phyloP scores from a whole-genome alignment of 1,140 invertebrate species.

The Aphis craccivora region DNA sequence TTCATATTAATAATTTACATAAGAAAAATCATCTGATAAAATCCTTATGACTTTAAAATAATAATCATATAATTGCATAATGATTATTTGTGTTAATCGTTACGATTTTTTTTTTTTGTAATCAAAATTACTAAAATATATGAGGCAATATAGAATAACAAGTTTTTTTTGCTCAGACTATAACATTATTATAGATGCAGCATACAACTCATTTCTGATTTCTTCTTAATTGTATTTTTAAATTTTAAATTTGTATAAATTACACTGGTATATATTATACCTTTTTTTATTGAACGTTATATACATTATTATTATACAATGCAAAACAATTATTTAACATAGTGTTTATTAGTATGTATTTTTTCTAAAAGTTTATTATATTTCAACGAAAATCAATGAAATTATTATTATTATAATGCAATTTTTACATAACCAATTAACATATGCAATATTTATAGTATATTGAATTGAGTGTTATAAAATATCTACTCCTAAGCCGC shows the following conservation, averaged over 20 bases:
- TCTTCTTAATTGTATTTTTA: not conserved
- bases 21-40: not conserved
- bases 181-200: not conserved
- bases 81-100: not conserved
- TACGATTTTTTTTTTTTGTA: not conserved
- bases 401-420: not conserved
- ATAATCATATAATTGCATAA: constrained; percentile 12
- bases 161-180: not conserved
- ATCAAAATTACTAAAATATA: constrained; percentile 1
- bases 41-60: not conserved
- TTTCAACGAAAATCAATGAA: not conserved
- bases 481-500: not conserved
- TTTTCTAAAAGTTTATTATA: not conserved
- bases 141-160: not conserved
- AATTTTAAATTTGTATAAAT: not conserved
- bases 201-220: not conserved
- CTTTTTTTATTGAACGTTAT: not conserved
- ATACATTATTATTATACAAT: not conserved
- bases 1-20: not conserved
- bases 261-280: not conserved
- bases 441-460: not conserved
- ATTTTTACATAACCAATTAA: not conserved
- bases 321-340: not conserved
- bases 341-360: not conserved
- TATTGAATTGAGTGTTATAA: not conserved